phyloP scores from a whole-genome alignment of 2,888 invertebrate genomes.

The Xestia sexstrigata region DNA sequence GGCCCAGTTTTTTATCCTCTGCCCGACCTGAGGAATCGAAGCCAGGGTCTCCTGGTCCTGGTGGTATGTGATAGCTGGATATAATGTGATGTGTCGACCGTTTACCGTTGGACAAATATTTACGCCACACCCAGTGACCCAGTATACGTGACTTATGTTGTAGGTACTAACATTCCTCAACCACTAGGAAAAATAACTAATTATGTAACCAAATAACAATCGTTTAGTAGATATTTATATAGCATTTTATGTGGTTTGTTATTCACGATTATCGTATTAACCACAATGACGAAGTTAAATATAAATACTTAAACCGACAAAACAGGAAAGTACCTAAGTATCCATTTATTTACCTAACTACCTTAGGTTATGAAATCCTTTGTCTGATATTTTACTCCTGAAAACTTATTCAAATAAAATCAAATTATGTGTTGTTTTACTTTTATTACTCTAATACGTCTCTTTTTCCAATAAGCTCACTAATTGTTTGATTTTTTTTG shows the following conservation, averaged over 20 bases:
- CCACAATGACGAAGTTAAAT: not conserved
- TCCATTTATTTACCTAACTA: not conserved
- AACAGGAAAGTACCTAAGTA: conserved; percentile 16
- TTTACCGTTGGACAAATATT: not conserved
- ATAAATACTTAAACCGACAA: not conserved
- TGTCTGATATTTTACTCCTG: not conserved
- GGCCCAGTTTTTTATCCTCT: no score
- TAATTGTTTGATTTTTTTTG: no score
- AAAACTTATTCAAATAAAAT: not conserved
- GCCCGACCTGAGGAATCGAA: not conserved
- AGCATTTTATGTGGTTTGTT: not conserved
- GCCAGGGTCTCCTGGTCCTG: not conserved
- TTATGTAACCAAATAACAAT: not conserved
- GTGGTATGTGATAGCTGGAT: not conserved
- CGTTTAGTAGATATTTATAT: not conserved
- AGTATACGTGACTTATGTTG: not conserved
- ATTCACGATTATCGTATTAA: not conserved
- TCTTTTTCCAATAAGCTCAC: no score
- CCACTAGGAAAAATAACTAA: not conserved
- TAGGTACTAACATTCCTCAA: not conserved
- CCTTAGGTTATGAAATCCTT: not conserved
- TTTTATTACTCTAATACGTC: no score
- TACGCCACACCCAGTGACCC: not conserved
- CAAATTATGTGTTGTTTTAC: no score
- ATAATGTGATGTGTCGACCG: not conserved